phyloP scores from a whole-genome alignment of 2,113 vertebrate species.

The Gobio gobio region DNA sequence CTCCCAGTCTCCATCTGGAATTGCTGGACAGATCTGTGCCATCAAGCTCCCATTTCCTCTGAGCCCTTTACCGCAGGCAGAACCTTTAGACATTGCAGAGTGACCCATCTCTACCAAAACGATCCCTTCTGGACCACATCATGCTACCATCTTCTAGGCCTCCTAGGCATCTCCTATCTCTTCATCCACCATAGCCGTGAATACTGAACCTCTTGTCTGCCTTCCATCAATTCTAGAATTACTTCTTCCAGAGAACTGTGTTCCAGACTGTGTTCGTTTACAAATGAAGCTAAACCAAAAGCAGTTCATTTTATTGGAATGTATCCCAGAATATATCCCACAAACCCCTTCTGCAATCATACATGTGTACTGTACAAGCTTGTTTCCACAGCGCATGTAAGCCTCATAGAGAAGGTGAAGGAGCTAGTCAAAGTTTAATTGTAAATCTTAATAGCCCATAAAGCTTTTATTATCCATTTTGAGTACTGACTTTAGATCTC shows the following conservation, averaged over 20 bases:
- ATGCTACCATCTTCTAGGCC: background rate
- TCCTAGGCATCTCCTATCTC: background rate
- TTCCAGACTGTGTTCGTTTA: background rate
- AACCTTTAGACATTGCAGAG: background rate
- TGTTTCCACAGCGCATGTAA: background rate
- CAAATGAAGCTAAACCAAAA: constrained; percentile 12
- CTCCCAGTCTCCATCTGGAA: constrained; percentile 29
- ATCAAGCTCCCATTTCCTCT: background rate
- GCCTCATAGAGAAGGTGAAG: background rate
- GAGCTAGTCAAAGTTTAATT: constrained; percentile 10
- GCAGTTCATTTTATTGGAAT: constrained; percentile 5
- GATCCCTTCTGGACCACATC: background rate
- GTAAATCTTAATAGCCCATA: constrained; percentile 7
- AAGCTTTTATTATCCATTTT: constrained; percentile 9
- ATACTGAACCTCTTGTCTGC: constrained; percentile 14
- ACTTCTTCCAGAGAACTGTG: constrained; percentile 20
- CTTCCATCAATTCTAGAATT: background rate
- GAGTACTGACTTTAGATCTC: background rate
- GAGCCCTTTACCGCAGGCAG: background rate
- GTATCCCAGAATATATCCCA: constrained; percentile 21
- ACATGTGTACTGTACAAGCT: background rate
- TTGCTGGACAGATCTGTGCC: constrained; percentile 10
- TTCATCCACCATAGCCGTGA: constrained; percentile 8
- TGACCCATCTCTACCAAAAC: background rate
- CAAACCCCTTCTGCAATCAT: constrained; percentile 10